Percentiles rank a stretch among this genome's conserved stretches.
Evolutionary conservation across 2,113 vertebrate genomes (phyloP).

Genomic region (Ahaetulla prasina): DNA sequence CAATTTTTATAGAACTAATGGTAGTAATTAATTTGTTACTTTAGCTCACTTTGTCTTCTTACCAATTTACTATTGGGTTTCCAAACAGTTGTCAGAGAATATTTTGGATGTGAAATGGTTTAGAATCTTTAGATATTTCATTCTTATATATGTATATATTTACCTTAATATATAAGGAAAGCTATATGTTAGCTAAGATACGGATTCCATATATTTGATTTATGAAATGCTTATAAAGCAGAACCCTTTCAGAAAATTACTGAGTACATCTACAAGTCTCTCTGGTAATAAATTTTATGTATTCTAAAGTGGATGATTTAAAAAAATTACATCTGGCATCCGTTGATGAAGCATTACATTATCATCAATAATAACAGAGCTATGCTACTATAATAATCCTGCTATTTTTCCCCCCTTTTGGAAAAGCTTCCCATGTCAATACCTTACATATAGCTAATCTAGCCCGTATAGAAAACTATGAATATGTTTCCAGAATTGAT

Average conservation of each 20-base stretch:
- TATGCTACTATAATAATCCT: slow-evolving; percentile 1
- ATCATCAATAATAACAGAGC: background rate
- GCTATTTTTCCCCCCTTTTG: background rate
- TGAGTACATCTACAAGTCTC: slow-evolving; percentile 14
- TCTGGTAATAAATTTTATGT: slow-evolving; percentile 22
- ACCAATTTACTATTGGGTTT: background rate
- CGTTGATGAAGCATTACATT: background rate
- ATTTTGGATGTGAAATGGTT: slow-evolving; percentile 15
- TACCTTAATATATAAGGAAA: background rate
- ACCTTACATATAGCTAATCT: background rate
- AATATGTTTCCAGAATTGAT: background rate
- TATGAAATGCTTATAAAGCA: background rate
- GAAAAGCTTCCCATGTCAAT: background rate
- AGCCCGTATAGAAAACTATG: background rate
- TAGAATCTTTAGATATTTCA: background rate
- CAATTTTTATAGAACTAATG: slow-evolving; percentile 6
- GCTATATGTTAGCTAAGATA: rapidly evolving
- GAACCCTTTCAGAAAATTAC: slow-evolving; percentile 24
- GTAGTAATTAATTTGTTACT: background rate
- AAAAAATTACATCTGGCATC: slow-evolving; percentile 5
- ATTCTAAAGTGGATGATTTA: background rate
- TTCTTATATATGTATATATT: background rate
- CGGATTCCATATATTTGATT: background rate
- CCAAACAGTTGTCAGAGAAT: background rate
- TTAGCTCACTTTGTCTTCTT: slow-evolving; percentile 2